A percentile compares a stretch with the other conserved stretches of the same genome.
phyloP scores from a whole-genome alignment of 2,113 vertebrate species.

The Eonycteris spelaea region DNA sequence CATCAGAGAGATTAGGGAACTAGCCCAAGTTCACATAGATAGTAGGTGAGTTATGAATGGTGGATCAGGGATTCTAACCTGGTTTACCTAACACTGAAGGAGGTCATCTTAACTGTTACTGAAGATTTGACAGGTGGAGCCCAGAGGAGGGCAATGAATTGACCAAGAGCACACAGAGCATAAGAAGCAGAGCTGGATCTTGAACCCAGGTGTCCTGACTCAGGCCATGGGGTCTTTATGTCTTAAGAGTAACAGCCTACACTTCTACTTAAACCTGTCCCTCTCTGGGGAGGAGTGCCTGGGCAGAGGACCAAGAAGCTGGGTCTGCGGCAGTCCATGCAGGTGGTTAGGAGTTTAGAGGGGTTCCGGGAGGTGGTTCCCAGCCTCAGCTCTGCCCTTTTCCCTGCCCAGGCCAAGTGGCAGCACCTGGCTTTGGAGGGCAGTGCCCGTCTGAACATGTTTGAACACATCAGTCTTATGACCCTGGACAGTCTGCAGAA shows the following conservation, averaged over 20 bases:
- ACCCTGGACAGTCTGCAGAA: constrained; percentile 91
- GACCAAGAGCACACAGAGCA: not conserved
- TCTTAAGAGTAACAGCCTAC: not conserved
- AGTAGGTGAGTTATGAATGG: not conserved
- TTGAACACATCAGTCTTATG: constrained; percentile 90
- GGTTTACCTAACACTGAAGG: not conserved
- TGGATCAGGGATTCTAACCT: not conserved
- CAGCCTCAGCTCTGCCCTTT: not conserved
- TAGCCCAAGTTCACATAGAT: not conserved
- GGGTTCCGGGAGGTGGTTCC: not conserved
- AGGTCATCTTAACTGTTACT: not conserved
- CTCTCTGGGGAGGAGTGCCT: not conserved
- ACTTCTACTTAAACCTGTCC: not conserved
- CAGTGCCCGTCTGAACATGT: constrained; percentile 81
- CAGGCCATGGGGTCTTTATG: not conserved
- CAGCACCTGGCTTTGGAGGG: constrained; percentile 59
- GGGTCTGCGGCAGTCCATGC: not conserved
- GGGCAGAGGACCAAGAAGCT: not conserved
- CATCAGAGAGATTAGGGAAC: not conserved
- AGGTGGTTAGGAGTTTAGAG: not conserved
- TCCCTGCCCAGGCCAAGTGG: constrained; percentile 86
- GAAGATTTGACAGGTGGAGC: not conserved
- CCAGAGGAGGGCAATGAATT: not conserved
- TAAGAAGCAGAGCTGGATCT: not conserved
- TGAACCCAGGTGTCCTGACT: not conserved